These are phyloP conservation scores for Lepus europaeus DNA, from an alignment of 2,113 vertebrate genomes.

Conservation along the genomic window DNA sequence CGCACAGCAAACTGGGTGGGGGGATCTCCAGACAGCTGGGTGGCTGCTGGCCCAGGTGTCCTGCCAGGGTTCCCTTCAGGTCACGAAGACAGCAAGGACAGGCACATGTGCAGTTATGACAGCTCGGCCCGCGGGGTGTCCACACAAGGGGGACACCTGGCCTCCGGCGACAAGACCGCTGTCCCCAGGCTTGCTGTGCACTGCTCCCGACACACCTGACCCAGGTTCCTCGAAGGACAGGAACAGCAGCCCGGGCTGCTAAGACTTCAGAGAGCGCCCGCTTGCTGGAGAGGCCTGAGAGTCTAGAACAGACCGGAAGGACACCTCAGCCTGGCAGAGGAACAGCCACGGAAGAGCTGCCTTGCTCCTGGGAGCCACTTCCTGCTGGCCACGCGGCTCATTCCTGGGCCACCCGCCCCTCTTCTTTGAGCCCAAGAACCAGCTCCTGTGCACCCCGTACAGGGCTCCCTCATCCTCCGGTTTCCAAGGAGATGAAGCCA, in stretches of 20 bases:
- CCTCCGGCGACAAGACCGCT: rapidly evolving
- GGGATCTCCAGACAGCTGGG: too few relatives aligned
- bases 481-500: not conserved
- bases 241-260: rapidly evolving
- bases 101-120: rapidly evolving
- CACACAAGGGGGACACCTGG: rapidly evolving
- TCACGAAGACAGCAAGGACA: rapidly evolving
- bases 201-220: rapidly evolving
- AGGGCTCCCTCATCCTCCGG: not conserved
- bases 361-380: rapidly evolving
- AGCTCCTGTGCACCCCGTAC: rapidly evolving
- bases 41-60: too few relatives aligned
- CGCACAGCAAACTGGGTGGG: not conserved
- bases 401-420: not conserved
- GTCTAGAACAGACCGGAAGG: rapidly evolving
- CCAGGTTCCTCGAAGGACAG: rapidly evolving
- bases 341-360: rapidly evolving
- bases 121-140: rapidly evolving
- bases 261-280: rapidly evolving
- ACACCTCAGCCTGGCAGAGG: rapidly evolving
- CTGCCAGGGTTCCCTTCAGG: not conserved
- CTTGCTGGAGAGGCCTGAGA: not conserved
- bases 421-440: rapidly evolving
- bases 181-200: not conserved
- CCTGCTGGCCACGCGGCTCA: not conserved